Evolutionary conservation across 2,797 vertebrate genomes (phyloP), one percentile per base, ranked within the genome.

Genomic region (Brachymystax lenok): DNA sequence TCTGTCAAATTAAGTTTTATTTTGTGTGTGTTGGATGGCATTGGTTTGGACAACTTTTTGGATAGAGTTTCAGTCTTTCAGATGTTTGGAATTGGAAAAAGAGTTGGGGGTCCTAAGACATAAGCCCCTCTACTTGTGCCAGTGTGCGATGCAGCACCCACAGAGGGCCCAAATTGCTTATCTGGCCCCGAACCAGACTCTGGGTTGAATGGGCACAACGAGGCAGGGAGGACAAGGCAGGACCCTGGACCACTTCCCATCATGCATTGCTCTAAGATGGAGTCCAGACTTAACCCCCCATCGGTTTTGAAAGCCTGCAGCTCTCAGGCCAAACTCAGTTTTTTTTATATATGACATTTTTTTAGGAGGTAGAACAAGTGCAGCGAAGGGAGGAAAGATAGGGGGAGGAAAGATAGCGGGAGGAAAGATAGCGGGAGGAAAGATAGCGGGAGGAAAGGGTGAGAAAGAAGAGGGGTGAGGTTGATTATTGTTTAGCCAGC

Each of bases 21-120:
- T 79, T 52, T 52, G 51, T 76, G 54, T 64, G 75, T 51, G 59
- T 71, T 78, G 63, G 76, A 77, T 56, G 56, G 33, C 3, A 71
- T 27, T n/a, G 51, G 75, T 86, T 77, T 78, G 76, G 78, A 74
- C 80, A 54, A 35, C 76, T 71, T 75, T 69, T 77, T 80, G 84
- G 82, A 76, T 59, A 35, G 78, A 63, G n/a, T 75, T 61, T 86
- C 81, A 81, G 61, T 85, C 82, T 69, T 83, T 80, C 77, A 79
- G 82, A 46, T 77, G 85, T 89, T 61, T 80, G 80, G 84, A 86
- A 88, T 85, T 54, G 79, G 72, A 35, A 84, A 85, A 86, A 82
- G 67, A 85, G 77, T 80, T 12, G 80, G 82, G 74, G 81, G 86
- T 85, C 74, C 84, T 82, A 46, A 54, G 17, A 14, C 52, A 54